A percentile compares a stretch with the other conserved stretches of the same genome.
Conservation (phyloP, 2,797 vertebrate species). For the Melanotaenia maccullochi region DNA sequence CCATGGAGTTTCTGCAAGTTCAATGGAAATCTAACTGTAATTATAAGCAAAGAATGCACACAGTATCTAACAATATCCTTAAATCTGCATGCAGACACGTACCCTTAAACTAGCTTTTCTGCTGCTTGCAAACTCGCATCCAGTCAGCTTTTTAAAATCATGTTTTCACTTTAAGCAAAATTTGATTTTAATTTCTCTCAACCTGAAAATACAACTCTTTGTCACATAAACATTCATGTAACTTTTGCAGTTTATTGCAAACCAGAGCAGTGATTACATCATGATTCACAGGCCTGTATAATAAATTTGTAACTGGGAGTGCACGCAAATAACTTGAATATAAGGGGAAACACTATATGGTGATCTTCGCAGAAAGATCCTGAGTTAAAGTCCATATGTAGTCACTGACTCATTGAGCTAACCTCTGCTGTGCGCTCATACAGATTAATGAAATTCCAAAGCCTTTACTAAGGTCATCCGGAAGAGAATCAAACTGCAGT, state of each 20-base stretch:
- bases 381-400: slow-evolving; percentile 38
- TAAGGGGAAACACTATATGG: not conserved
- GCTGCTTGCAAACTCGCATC: not conserved
- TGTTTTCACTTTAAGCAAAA: not conserved
- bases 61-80: not conserved
- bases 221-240: not conserved
- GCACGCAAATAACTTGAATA: not conserved
- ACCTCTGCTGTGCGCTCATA: slow-evolving; percentile 72
- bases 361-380: slow-evolving; percentile 15
- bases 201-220: not conserved
- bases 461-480: slow-evolving; percentile 76
- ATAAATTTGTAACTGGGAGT: not conserved
- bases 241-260: not conserved
- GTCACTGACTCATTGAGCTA: slow-evolving; percentile 41
- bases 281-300: not conserved
- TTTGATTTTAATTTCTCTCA: not conserved
- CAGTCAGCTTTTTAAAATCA: not conserved
- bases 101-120: not conserved
- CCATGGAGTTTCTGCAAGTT: not conserved
- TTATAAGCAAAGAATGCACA: not conserved
- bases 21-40: not conserved
- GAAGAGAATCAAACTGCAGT: slow-evolving; percentile 44
- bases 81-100: slow-evolving; percentile 1
- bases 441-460: slow-evolving; percentile 82
- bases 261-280: not conserved